Evolutionary conservation across 2,888 invertebrate genomes (phyloP).

Genomic region (Agriopis leucophaearia): DNA sequence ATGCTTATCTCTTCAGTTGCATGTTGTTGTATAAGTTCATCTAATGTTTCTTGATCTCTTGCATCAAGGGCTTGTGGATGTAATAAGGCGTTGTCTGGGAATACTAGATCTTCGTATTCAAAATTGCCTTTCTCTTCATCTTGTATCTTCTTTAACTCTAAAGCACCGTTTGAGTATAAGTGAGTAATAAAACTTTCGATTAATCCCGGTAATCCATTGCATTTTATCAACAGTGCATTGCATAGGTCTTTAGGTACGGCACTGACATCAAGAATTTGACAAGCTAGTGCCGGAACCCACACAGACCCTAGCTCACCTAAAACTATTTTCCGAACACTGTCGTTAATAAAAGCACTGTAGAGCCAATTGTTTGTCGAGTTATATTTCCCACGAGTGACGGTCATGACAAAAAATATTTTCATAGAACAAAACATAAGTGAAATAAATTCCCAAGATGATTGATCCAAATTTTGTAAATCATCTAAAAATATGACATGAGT

Average conservation of each 20-base stretch:
- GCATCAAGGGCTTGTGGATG: constrained; percentile 70
- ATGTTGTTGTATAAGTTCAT: constrained; percentile 63
- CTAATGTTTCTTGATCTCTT: constrained; percentile 64
- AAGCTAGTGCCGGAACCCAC: constrained; percentile 83
- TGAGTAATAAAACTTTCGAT: constrained; percentile 83
- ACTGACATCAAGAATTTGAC: constrained; percentile 87
- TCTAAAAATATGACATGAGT: constrained; percentile 77
- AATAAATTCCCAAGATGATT: constrained; percentile 76
- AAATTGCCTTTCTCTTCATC: constrained; percentile 60
- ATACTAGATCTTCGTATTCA: constrained; percentile 67
- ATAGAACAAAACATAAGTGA: constrained; percentile 64
- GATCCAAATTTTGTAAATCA: constrained; percentile 81
- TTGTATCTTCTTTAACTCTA: constrained; percentile 69
- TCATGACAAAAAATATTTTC: constrained; percentile 71
- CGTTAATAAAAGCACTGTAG: constrained; percentile 73
- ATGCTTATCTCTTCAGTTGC: constrained; percentile 61
- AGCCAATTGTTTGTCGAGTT: constrained; percentile 72
- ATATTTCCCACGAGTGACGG: constrained; percentile 75
- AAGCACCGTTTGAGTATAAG: constrained; percentile 78
- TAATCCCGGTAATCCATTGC: constrained; percentile 83
- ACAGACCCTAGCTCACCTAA: constrained; percentile 71
- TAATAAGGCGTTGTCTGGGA: constrained; percentile 65
- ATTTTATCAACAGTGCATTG: constrained; percentile 74
- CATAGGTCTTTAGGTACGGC: constrained; percentile 85
- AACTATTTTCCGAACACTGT: constrained; percentile 73